phyloP scores from a whole-genome alignment of 2,888 invertebrate species.

The Synergus gifuensis region DNA sequence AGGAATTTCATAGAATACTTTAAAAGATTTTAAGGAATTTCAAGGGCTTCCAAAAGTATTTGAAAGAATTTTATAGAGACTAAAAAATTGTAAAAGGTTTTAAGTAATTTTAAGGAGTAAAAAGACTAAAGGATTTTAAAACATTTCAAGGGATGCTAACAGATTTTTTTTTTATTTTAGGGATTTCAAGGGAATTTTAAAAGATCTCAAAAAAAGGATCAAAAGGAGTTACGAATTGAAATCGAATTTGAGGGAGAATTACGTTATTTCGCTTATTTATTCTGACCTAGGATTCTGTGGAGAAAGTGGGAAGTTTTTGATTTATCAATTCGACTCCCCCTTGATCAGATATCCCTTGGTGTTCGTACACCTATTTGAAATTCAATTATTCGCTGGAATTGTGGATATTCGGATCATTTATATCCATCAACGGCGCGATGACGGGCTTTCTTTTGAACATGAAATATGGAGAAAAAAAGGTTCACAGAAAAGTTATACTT shows the following conservation, averaged over 20 bases:
- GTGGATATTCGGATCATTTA: slow-evolving; percentile 36
- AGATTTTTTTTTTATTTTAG: too few relatives aligned
- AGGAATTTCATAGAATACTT: too few relatives aligned
- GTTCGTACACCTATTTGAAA: slow-evolving; percentile 34
- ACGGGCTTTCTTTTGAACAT: background rate
- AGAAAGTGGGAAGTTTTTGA: slow-evolving; percentile 32
- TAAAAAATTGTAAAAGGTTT: too few relatives aligned
- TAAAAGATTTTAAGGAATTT: too few relatives aligned
- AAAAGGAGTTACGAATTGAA: background rate
- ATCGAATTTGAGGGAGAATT: background rate
- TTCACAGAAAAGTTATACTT: background rate
- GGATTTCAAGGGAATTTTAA: too few relatives aligned
- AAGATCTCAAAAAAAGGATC: too few relatives aligned
- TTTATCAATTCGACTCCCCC: slow-evolving; percentile 21
- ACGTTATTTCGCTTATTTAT: background rate
- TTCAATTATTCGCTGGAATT: slow-evolving; percentile 25
- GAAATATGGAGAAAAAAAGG: background rate
- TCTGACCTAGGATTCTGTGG: background rate
- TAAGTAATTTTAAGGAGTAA: too few relatives aligned
- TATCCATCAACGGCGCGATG: slow-evolving; percentile 22
- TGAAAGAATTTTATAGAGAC: too few relatives aligned
- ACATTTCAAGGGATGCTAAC: too few relatives aligned
- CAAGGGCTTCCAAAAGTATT: too few relatives aligned
- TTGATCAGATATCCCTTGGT: slow-evolving; percentile 27
- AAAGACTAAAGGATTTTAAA: too few relatives aligned